phyloP scores from a whole-genome alignment of 2,888 invertebrate genomes.

The Arrhopalites spinosus region DNA sequence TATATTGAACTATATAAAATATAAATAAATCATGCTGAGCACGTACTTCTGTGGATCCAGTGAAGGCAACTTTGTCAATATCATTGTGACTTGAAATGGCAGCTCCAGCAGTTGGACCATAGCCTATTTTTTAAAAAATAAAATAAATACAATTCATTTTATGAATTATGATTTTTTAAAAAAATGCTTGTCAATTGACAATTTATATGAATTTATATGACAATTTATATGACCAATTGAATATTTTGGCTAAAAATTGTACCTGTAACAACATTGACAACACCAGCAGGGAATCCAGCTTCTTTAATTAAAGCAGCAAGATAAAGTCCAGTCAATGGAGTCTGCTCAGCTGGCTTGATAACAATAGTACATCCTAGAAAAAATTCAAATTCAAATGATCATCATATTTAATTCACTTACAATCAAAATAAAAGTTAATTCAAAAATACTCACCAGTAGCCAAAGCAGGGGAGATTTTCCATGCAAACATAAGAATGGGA shows the following conservation, averaged over 20 bases:
- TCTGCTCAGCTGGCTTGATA: slow-evolving; percentile 85
- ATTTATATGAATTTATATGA: too few species aligned
- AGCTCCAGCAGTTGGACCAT: slow-evolving; percentile 67
- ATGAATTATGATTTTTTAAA: too few species aligned
- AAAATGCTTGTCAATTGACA: too few species aligned
- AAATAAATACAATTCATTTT: too few species aligned
- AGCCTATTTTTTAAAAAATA: too few species aligned
- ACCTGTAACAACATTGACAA: slow-evolving; percentile 74
- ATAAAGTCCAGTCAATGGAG: slow-evolving; percentile 78
- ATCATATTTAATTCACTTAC: not conserved
- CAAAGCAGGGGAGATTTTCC: slow-evolving; percentile 68
- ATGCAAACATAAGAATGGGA: too few species aligned
- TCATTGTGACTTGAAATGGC: slow-evolving; percentile 71
- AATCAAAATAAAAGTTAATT: too few species aligned
- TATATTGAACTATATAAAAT: too few species aligned
- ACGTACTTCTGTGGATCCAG: slow-evolving; percentile 73
- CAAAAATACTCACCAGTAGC: slow-evolving; percentile 58
- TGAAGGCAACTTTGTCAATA: slow-evolving; percentile 77
- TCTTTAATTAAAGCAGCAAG: slow-evolving; percentile 75
- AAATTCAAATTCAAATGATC: too few species aligned
- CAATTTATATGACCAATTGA: too few species aligned
- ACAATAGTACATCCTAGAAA: slow-evolving; percentile 71
- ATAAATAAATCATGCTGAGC: too few species aligned
- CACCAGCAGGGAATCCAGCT: slow-evolving; percentile 79
- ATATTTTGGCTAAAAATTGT: too few species aligned